Evolutionary conservation across 2,797 vertebrate genomes (phyloP).

Genomic region (Steatocranus sp.): DNA sequence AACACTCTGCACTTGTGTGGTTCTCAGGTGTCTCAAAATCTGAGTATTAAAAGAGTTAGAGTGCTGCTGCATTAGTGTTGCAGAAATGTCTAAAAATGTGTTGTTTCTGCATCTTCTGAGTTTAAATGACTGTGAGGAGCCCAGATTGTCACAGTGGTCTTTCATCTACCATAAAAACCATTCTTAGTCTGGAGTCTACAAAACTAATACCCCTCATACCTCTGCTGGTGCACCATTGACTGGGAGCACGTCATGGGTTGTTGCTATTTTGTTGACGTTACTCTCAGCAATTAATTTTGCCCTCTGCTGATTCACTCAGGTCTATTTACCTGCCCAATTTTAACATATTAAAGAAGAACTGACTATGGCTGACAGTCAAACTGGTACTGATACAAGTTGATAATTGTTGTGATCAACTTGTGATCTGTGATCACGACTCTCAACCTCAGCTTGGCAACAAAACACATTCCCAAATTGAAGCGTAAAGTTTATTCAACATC

Average conservation of each 20-base stretch:
- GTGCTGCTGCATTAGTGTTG: neutral
- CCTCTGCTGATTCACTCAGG: neutral
- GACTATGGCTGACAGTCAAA: neutral
- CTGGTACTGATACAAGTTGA: neutral
- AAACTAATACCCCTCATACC: neutral
- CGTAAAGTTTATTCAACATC: neutral
- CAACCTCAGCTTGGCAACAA: neutral
- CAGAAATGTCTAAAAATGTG: neutral
- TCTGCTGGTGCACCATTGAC: neutral
- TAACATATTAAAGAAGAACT: neutral
- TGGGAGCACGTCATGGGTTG: neutral
- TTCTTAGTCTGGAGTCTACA: neutral
- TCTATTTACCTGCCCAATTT: neutral
- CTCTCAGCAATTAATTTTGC: neutral
- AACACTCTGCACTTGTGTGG: conserved; percentile 38
- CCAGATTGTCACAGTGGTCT: neutral
- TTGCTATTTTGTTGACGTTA: neutral
- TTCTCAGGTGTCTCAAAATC: neutral
- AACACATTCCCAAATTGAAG: neutral
- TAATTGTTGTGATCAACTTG: neutral
- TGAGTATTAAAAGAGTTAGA: neutral
- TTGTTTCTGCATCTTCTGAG: neutral
- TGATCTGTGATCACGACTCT: neutral
- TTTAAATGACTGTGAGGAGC: neutral
- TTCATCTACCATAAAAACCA: neutral